Conservation (phyloP, 2,797 vertebrate species). For the Percopsis omiscomaycus region DNA sequence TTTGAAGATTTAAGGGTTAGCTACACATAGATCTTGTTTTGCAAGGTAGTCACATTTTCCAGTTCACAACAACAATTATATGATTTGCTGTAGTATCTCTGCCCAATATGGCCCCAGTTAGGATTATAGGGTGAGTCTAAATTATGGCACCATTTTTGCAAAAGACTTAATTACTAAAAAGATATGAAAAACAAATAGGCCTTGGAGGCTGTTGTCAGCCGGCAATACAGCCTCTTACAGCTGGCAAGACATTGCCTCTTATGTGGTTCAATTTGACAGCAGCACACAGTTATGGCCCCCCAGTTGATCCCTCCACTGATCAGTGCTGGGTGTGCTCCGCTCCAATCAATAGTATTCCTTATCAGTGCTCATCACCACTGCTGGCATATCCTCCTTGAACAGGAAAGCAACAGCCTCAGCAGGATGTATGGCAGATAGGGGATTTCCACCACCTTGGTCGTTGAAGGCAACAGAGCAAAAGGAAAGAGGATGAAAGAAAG, state of each 20-base stretch:
- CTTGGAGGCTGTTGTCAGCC: slow-evolving; percentile 43
- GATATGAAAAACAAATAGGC: slow-evolving; percentile 43
- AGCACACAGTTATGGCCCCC: slow-evolving; percentile 20
- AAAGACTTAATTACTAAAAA: slow-evolving; percentile 64
- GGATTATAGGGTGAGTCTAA: slow-evolving; percentile 62
- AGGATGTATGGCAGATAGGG: slow-evolving; percentile 32
- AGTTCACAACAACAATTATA: slow-evolving; percentile 65
- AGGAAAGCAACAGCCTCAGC: slow-evolving; percentile 31
- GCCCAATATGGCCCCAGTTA: slow-evolving; percentile 41
- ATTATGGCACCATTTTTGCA: slow-evolving; percentile 59
- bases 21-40: slow-evolving; percentile 14
- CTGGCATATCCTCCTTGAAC: slow-evolving; percentile 49
- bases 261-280: slow-evolving; percentile 37
- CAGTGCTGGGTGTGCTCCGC: slow-evolving; percentile 35
- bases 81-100: slow-evolving; percentile 53
- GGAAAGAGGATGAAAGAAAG: slow-evolving; percentile 16
- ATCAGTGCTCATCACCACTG: slow-evolving; percentile 39
- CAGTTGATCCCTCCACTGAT: slow-evolving; percentile 64
- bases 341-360: slow-evolving; percentile 57
- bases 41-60: slow-evolving; percentile 14
- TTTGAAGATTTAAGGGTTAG: slow-evolving; percentile 27
- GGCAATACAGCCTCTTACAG: slow-evolving; percentile 18
- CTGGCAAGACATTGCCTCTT: slow-evolving; percentile 12
- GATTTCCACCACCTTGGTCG: slow-evolving; percentile 35
- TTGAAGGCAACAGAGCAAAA: slow-evolving; percentile 25